Evolutionary conservation across 1,140 invertebrate species (phyloP), one percentile per base, ranked within the genome.

Genomic region (Aphis gossypii): DNA sequence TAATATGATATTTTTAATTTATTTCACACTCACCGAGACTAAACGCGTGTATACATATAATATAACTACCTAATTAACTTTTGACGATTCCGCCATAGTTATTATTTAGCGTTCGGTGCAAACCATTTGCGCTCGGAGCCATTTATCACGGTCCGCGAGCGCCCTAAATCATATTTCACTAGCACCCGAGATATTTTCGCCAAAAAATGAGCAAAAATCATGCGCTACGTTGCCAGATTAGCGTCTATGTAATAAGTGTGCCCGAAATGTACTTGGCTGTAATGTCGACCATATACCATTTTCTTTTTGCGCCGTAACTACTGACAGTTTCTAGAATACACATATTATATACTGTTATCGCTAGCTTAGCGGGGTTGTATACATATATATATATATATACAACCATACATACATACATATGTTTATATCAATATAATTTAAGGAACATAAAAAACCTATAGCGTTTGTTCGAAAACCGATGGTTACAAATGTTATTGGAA

Each of bases 41-140:
- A n/a, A n/a, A 88, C n/a, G 46, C 60, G 14, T n/a, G 11, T n/a
- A 21, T 68, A n/a, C 8, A 7, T 60, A 68, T 76, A 76, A 76
- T 76, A 76, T 4, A n/a, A 68, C 30, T 56, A 56, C 35, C 88
- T 89, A 89, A 89, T 89, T 89, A 89, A 89, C 88, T 89, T 89
- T 89, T 35, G 51, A 56, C 88, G 35, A 89, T 89, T 89, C 35
- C n/a, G 18, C 46, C 23, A 48, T 88, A 21, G 88, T 89, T 89
- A 25, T 38, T 51, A 35, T 54, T 38, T 89, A 54, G 87, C 30
- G 60, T 54, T 89, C 21, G 20, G 88, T 41, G 18, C 23, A 54
- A 51, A 88, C 87, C 46, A 54, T 51, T 54, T 35, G 18, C 87
- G 46, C 46, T 20, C n/a, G 30, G 18, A 89, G 88, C 88, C 48